These are phyloP conservation scores for Ophthalmolycus amberensis DNA, from an alignment of 2,113 vertebrate species.

Conservation along the genomic window DNA sequence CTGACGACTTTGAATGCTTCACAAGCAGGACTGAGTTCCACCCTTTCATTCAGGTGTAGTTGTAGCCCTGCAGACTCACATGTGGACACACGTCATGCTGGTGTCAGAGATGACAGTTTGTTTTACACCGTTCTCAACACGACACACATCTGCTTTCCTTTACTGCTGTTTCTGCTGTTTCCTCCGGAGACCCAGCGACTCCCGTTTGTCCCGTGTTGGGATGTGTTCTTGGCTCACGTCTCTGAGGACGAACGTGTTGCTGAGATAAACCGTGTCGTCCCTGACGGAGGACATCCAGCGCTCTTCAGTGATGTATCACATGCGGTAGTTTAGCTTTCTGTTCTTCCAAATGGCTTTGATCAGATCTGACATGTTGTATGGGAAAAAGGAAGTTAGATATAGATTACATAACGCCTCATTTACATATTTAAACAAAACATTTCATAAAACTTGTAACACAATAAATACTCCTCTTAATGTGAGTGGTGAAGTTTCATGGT, in stretches of 20 bases:
- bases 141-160: conserved; percentile 34
- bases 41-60: conserved; percentile 23
- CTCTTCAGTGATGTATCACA: conserved; percentile 32
- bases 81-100: neutral
- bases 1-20: conserved; percentile 32
- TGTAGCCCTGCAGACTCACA: conserved; percentile 10
- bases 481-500: too few species aligned
- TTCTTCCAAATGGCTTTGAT: conserved; percentile 1
- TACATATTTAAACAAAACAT: too few species aligned
- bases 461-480: too few species aligned
- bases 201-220: neutral
- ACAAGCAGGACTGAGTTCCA: neutral
- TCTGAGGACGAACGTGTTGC: conserved; percentile 7
- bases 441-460: too few species aligned
- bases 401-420: too few species aligned
- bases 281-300: conserved; percentile 17
- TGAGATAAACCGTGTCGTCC: neutral
- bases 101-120: conserved; percentile 29
- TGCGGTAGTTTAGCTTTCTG: neutral
- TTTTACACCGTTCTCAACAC: conserved; percentile 35
- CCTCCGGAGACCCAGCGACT: conserved; percentile 32
- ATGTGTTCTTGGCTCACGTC: neutral
- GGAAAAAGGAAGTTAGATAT: too few species aligned
- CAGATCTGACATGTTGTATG: neutral
- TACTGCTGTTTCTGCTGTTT: conserved; percentile 15